These are phyloP conservation scores for Myiagra hebetior DNA, from an alignment of 2,113 vertebrate genomes.

Conservation along the genomic window DNA sequence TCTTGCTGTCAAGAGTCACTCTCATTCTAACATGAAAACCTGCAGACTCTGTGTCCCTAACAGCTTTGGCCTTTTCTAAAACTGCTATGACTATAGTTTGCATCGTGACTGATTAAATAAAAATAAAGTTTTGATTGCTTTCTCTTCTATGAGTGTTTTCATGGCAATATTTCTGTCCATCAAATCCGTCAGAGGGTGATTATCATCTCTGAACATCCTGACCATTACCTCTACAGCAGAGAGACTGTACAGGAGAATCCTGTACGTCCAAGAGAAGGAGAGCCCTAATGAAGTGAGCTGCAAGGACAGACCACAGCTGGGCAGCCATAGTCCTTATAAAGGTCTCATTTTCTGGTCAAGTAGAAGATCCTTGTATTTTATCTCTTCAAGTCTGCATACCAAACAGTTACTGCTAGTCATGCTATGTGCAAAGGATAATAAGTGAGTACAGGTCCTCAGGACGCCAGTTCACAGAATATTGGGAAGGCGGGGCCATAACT, in stretches of 20 bases:
- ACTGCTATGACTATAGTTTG: neutral
- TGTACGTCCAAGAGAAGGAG: neutral
- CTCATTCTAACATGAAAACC: neutral
- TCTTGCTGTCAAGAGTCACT: neutral
- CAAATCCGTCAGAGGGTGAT: neutral
- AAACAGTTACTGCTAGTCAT: neutral
- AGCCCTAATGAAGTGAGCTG: neutral
- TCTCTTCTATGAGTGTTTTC: neutral
- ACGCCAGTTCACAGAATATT: neutral
- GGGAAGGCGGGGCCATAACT: neutral
- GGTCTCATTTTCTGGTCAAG: neutral
- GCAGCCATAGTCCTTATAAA: neutral
- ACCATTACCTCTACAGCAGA: neutral
- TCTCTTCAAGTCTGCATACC: neutral
- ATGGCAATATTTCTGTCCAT: neutral
- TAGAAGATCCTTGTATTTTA: neutral
- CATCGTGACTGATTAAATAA: neutral
- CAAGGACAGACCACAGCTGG: neutral
- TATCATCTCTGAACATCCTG: neutral
- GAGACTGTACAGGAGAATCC: neutral
- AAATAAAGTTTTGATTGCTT: neutral
- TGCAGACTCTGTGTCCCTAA: neutral
- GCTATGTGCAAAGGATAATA: accelerated
- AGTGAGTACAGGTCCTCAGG: neutral
- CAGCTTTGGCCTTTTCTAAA: neutral